These are phyloP conservation scores for Fukomys damarensis DNA, from an alignment of 2,113 vertebrate genomes.

Conservation along the genomic window DNA sequence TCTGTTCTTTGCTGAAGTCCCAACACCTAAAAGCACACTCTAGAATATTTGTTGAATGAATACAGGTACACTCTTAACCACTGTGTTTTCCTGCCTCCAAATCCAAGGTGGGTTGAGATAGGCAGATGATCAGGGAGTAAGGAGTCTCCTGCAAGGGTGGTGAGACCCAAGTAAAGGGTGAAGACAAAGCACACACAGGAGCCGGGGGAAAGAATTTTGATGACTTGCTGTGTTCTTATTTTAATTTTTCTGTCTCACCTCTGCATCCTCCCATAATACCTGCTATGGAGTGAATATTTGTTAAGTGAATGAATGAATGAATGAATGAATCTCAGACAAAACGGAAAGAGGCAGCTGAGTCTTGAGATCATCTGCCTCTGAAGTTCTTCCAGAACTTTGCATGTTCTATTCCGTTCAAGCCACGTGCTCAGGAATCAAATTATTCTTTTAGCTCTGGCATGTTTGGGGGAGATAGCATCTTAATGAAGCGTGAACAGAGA, in stretches of 20 bases:
- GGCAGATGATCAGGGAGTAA: not conserved
- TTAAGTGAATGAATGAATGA: not conserved
- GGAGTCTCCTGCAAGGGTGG: fast-evolving
- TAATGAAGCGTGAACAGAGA: not conserved
- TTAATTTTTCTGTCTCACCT: not conserved
- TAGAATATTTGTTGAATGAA: not conserved
- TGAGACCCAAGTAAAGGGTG: not conserved
- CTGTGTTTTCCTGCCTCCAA: not conserved
- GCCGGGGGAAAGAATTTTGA: no score
- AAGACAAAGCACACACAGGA: not conserved
- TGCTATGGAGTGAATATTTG: not conserved
- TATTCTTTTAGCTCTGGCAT: not conserved
- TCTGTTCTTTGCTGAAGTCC: not conserved
- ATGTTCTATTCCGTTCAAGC: not conserved
- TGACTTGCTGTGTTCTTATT: not conserved
- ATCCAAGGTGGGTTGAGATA: no score
- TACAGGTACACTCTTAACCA: not conserved
- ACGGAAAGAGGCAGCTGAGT: not conserved
- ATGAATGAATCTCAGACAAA: not conserved
- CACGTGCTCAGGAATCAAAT: not conserved
- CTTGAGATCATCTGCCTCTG: not conserved
- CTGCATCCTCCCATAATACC: not conserved
- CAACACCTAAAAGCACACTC: not conserved
- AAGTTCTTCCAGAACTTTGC: not conserved
- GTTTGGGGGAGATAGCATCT: not conserved